Evolutionary conservation across 2,113 vertebrate genomes (phyloP), one percentile per base, ranked within the genome.

Genomic region (Tragelaphus imberbis): DNA sequence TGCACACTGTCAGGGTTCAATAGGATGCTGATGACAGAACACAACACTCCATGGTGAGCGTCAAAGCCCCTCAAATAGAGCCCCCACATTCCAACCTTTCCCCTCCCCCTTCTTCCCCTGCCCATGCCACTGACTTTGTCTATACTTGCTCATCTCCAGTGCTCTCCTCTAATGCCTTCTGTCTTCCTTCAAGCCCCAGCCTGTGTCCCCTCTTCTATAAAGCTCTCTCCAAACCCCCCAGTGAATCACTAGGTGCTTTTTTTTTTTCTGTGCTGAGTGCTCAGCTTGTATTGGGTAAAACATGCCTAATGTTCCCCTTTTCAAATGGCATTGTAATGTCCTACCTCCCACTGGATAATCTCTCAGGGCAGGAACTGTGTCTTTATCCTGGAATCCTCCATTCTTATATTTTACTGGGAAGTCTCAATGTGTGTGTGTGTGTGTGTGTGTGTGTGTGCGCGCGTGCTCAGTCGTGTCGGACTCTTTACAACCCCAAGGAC

Each of bases 271-370:
- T 33, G 49, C 27, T 94, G 30, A 33, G n/a, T 44, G 23, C 30
- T 94, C 61, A 84, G 47, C n/a, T 36, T 94, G 33, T 71, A 87
- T 17, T 91, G 59, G 33, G 27, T 87, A 61, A 80, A 94, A 61
- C 28, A 59, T n/a, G 77, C 25, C 33, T 58, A 79, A 79, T 15
- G 51, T 59, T 82, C 40, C 51, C 16, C 21, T 93, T 94, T 94
- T 47, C 71, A 91, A 56, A 71, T 12, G 53, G 75, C 23, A 33
- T n/a, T 86, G 5, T 56, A 58, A 49, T 65, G 30, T 53, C 27
- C 3, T 36, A 40, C 23, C 59, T 53, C 40, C 7, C 5, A 28
- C 56, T 47, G 44, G 33, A 58, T 36, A 68, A 75, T 77, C 33
- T 90, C 28, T 86, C 10, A 77, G 68, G 80, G 21, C 12, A 75